Evolutionary conservation across 2,797 vertebrate species (phyloP).

Genomic region (Picus viridis): DNA sequence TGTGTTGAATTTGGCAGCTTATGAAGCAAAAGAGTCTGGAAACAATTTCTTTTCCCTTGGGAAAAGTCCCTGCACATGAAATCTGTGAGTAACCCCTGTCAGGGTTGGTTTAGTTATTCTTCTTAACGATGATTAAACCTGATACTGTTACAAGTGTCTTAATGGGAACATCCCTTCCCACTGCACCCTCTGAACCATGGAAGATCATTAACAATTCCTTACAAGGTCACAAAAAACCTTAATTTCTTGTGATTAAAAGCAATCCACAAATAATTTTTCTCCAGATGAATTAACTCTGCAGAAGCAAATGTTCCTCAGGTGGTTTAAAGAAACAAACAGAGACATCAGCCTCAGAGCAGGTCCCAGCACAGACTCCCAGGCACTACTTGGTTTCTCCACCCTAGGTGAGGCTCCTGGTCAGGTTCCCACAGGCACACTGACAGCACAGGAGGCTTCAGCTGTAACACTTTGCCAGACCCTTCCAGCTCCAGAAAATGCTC

Average conservation of each 20-base stretch:
- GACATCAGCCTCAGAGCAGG: background rate
- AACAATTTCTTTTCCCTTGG: background rate
- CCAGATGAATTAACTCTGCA: background rate
- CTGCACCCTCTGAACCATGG: background rate
- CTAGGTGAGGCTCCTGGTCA: accelerated
- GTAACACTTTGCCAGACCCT: accelerated
- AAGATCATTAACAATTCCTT: background rate
- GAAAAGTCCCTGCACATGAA: background rate
- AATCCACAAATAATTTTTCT: background rate
- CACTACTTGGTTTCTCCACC: background rate
- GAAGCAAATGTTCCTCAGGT: background rate
- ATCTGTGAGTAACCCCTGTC: background rate
- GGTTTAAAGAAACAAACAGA: background rate
- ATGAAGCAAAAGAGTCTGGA: background rate
- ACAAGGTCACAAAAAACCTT: background rate
- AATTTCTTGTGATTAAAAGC: background rate
- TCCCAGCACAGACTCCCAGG: background rate
- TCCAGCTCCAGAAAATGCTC: accelerated
- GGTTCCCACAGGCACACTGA: accelerated
- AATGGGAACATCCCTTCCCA: background rate
- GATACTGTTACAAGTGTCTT: background rate
- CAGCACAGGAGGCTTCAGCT: background rate
- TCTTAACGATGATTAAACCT: background rate
- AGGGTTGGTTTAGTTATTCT: background rate
- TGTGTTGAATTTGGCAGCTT: background rate